Evolutionary conservation across 2,113 vertebrate species (phyloP), one percentile per base, ranked within the genome.

Genomic region (Mystacornis crossleyi): DNA sequence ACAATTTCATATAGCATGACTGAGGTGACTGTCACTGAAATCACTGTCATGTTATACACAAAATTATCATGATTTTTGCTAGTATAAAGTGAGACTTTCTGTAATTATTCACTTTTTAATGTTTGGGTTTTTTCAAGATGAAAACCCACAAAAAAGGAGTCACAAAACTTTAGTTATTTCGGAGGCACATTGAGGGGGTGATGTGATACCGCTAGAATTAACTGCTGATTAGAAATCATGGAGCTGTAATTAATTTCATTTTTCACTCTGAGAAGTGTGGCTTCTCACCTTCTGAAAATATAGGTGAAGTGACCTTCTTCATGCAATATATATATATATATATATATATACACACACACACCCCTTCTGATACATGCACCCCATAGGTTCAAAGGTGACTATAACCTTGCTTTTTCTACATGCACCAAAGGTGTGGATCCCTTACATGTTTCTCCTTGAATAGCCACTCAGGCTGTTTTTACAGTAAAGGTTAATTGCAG

Each of bases 401-500:
- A 2, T 21, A 66, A 86, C 18, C 34, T 54, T 70, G n/a, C 19
- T 51, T 77, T 57, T 29, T 0, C 0, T 70, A 5, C 4, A 0
- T 26, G 6, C 36, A 17, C 43, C 40, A 54, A 47, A 60, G 36
- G 8, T 61, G 36, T 45, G 75, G 34, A 57, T 83, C 45, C 36
- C 33, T 89, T 7, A 16, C 4, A 11, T 47, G 16, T 38, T 83
- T 90, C 45, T 90, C 54, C 62, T 64, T 38, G 31, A 71, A 58
- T 60, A 38, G 78, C 38, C 79, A 6, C 55, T n/a, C n/a, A n/a
- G 33, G 25, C 43, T 89, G 69, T 47, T 86, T 20, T 70, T 71
- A 7, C 1, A 14, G 51, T 20, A 78, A 71, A 95, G 72, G 77
- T 91, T 96, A 92, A 91, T 81, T 73, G 82, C 84, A 95, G 69